phyloP scores from a whole-genome alignment of 92 coral and sea anemone genomes.

The Epizoanthus ramosus region DNA sequence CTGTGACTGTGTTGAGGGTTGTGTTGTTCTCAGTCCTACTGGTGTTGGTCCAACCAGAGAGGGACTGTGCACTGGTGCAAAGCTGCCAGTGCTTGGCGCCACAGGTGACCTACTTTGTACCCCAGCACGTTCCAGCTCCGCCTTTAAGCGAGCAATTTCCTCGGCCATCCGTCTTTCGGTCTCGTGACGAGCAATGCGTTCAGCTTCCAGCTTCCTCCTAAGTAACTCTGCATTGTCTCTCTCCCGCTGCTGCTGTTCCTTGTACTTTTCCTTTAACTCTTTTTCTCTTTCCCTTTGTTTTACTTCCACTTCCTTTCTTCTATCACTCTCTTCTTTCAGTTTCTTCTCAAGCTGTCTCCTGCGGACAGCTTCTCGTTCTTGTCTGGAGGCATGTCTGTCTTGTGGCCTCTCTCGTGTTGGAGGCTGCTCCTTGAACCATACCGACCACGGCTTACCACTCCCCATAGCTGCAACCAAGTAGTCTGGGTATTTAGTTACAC shows the following conservation, averaged over 20 bases:
- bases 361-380: conserved; percentile 71
- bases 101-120: neutral
- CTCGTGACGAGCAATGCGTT: conserved; percentile 48
- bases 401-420: conserved; percentile 66
- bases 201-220: conserved; percentile 60
- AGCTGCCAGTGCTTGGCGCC: neutral
- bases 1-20: conserved; percentile 31
- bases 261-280: conserved; percentile 49
- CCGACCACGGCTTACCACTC: conserved; percentile 65
- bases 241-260: conserved; percentile 54
- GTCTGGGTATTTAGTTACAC: too few relatives aligned
- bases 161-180: conserved; percentile 62
- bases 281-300: conserved; percentile 49
- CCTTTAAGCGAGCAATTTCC: conserved; percentile 62
- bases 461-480: conserved; percentile 46
- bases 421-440: conserved; percentile 74
- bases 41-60: conserved; percentile 36
- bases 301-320: conserved; percentile 7
- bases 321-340: conserved; percentile 40
- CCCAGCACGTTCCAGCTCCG: conserved; percentile 53
- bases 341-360: conserved; percentile 54
- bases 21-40: conserved; percentile 37
- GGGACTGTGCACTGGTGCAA: conserved; percentile 27
- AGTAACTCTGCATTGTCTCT: conserved; percentile 53
- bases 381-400: conserved; percentile 77